Evolutionary conservation across 2,113 vertebrate genomes (phyloP).

Genomic region (Cynocephalus volans): DNA sequence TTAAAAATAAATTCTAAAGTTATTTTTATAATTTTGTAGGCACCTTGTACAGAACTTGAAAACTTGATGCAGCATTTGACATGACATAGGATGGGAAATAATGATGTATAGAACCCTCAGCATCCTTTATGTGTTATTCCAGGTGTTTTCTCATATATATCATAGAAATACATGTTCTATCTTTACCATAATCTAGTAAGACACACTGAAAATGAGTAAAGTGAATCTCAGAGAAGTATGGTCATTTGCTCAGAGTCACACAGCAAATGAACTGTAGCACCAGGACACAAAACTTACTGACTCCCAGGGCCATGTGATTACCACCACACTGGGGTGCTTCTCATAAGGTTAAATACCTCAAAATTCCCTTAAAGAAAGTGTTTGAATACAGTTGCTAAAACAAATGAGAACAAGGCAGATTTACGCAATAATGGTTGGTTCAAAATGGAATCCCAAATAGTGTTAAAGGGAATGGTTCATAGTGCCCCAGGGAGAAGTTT

Average conservation of each 20-base stretch:
- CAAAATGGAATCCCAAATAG: neutral
- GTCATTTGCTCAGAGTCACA: neutral
- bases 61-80: neutral
- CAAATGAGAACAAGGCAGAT: neutral
- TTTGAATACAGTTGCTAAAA: conserved; percentile 44
- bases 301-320: neutral
- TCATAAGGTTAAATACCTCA: conserved; percentile 16
- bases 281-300: neutral
- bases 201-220: neutral
- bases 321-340: neutral
- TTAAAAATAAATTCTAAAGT: neutral
- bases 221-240: neutral
- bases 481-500: neutral
- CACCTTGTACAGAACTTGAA: neutral
- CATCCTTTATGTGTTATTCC: neutral
- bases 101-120: neutral
- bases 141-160: neutral
- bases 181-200: neutral
- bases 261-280: neutral
- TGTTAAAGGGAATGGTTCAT: neutral
- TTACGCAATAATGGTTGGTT: neutral
- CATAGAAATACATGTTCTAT: neutral
- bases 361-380: neutral
- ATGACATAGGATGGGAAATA: conserved; percentile 6
- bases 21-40: neutral